Evolutionary conservation across 2,797 vertebrate species (phyloP), one percentile per base, ranked within the genome.

Genomic region (Sebastolobus altivelis): DNA sequence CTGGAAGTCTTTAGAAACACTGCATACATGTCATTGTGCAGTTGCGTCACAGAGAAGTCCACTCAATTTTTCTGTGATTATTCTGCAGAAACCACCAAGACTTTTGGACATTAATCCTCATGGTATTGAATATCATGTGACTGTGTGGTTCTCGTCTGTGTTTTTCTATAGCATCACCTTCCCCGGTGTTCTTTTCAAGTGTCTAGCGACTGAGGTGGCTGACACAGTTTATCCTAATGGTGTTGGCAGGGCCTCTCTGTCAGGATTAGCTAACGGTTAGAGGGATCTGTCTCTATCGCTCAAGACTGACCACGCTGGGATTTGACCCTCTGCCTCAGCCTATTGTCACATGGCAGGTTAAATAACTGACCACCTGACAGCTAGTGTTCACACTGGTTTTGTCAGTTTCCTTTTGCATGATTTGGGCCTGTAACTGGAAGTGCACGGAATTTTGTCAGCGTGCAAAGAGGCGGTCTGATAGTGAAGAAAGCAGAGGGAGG

Each of bases 151-250:
- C 25, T 43, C 27, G 2, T 27, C 31, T 65, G 66, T 75, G 68
- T 27, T 73, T 75, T 69, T 62, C 52, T 68, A 31, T 33, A 68
- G 76, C 79, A 49, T 58, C 83, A 82, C 79, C 77, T 84, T 66
- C 74, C 43, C 20, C 18, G 7, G 43, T 35, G 68, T 81, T 79
- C 75, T 81, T 79, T 87, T 84, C 82, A 81, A 75, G 81, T 63
- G 71, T 77, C 60, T 11, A 12, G 77, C 4, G 54, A 27, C 76
- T 58, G 83, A 11, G 54, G 65, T 7, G 66, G 76, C 89, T 88
- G 79, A 91, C 71, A 40, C 63, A 46, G 78, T 91, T 91, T 86
- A 88, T 82, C 85, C 86, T 94, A 91, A 93, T 92, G 93, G 81
- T 80, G 88, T 85, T 92, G 93, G 87, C 91, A 89, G 81, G 68